phyloP scores from a whole-genome alignment of 2,797 vertebrate species.

The Aplochiton taeniatus region DNA sequence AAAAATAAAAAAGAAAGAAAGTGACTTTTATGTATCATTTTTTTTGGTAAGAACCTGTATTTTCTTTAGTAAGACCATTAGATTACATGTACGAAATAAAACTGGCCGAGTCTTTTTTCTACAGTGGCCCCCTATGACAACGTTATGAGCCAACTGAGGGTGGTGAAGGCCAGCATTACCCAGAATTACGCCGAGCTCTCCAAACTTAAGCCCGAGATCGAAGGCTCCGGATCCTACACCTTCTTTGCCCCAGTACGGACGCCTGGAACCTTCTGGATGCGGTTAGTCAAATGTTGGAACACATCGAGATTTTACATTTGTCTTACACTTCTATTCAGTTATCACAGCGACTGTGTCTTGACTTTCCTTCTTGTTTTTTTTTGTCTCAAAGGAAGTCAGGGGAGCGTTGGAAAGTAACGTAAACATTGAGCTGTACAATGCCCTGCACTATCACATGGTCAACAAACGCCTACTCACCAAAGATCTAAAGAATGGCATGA shows the following conservation, averaged over 20 bases:
- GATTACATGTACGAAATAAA: too few relatives aligned
- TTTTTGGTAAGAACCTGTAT: too few relatives aligned
- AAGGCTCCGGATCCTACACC: conserved; percentile 90
- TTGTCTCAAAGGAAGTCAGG: conserved; percentile 74
- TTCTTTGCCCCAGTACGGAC: conserved; percentile 94
- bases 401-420: conserved; percentile 90
- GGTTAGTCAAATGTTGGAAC: conserved; percentile 70
- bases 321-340: too few relatives aligned
- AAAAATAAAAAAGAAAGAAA: too few relatives aligned
- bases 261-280: conserved; percentile 88
- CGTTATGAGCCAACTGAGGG: conserved; percentile 89
- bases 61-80: too few relatives aligned
- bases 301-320: too few relatives aligned
- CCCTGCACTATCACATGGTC: conserved; percentile 94
- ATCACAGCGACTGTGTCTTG: neutral
- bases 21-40: neutral
- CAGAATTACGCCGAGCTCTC: conserved; percentile 87
- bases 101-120: conserved; percentile 16
- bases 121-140: conserved; percentile 93
- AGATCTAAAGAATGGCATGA: conserved; percentile 91
- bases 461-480: conserved; percentile 92
- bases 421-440: conserved; percentile 94
- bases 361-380: neutral
- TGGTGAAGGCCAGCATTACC: conserved; percentile 85
- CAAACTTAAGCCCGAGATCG: conserved; percentile 87